Percentiles rank a stretch among this genome's conserved stretches.
Conservation (phyloP, 2,797 vertebrate genomes). For the Cyprinodon diabolis region DNA sequence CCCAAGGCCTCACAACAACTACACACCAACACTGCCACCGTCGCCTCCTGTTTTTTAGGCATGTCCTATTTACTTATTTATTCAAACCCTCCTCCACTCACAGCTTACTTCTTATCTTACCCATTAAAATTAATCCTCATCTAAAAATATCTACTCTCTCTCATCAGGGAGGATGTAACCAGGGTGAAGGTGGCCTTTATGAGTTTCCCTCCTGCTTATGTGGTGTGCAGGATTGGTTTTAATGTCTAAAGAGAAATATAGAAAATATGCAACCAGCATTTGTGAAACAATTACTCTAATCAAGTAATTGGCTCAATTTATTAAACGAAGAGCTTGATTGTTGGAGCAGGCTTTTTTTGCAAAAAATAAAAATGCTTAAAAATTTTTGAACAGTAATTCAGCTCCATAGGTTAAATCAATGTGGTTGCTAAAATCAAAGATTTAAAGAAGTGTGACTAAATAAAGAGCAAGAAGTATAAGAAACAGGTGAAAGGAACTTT, state of each 20-base stretch:
- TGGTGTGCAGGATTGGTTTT: slow-evolving; percentile 16
- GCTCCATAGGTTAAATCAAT: slow-evolving; percentile 6
- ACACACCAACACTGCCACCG: slow-evolving; percentile 33
- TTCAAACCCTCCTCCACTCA: slow-evolving; percentile 57
- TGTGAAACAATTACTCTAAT: slow-evolving; percentile 38
- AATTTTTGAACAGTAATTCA: not conserved
- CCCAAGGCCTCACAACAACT: slow-evolving; percentile 58
- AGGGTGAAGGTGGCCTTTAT: slow-evolving; percentile 45
- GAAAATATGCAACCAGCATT: slow-evolving; percentile 44
- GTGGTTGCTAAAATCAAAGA: not conserved
- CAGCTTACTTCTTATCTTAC: slow-evolving; percentile 69
- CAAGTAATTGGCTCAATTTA: slow-evolving; percentile 11
- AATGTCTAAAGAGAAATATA: slow-evolving; percentile 25
- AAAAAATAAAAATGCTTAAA: slow-evolving; percentile 1
- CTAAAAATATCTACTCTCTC: slow-evolving; percentile 76
- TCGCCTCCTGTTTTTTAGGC: slow-evolving; percentile 66
- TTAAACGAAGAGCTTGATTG: slow-evolving; percentile 25
- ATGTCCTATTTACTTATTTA: slow-evolving; percentile 80
- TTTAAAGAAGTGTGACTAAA: not conserved
- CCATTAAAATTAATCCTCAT: slow-evolving; percentile 76
- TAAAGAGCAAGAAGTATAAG: not conserved
- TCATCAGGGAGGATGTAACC: slow-evolving; percentile 48
- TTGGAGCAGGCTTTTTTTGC: slow-evolving; percentile 23
- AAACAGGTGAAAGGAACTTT: not conserved
- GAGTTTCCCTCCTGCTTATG: slow-evolving; percentile 7